phyloP scores from a whole-genome alignment of 2,113 vertebrate genomes.

The Mormoops blainvillei region DNA sequence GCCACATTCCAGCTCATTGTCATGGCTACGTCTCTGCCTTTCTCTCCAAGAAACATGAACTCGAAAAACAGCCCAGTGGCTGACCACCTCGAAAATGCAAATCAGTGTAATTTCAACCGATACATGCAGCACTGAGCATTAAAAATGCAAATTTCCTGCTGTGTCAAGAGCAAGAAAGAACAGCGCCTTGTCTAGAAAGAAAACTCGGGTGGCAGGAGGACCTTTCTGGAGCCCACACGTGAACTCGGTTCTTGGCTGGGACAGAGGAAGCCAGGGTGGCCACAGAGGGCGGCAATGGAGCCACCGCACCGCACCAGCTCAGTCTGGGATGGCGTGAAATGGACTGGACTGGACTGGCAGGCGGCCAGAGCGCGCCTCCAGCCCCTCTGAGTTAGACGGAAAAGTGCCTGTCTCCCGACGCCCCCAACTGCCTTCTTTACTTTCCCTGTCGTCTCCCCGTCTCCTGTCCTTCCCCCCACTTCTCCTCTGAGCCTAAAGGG shows the following conservation, averaged over 20 bases:
- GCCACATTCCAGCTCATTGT: too few relatives aligned
- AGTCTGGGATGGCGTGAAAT: not conserved
- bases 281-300: accelerated
- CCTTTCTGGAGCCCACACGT: not conserved
- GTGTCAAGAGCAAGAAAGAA: not conserved
- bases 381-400: not conserved
- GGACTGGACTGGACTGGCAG: accelerated
- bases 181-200: not conserved
- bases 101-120: not conserved
- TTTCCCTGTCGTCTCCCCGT: accelerated
- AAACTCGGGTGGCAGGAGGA: accelerated
- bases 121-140: not conserved
- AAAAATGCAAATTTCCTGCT: not conserved
- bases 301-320: accelerated
- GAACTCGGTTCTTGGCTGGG: accelerated
- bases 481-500: not conserved
- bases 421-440: accelerated
- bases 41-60: not conserved
- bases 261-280: not conserved
- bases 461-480: not conserved
- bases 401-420: accelerated
- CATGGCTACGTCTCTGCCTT: not conserved
- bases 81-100: slow-evolving; percentile 7
- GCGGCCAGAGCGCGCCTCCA: accelerated
- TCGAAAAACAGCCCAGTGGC: not conserved